These are phyloP conservation scores for Oedothorax gibbosus DNA, from an alignment of 1,140 invertebrate genomes.

Conservation along the genomic window DNA sequence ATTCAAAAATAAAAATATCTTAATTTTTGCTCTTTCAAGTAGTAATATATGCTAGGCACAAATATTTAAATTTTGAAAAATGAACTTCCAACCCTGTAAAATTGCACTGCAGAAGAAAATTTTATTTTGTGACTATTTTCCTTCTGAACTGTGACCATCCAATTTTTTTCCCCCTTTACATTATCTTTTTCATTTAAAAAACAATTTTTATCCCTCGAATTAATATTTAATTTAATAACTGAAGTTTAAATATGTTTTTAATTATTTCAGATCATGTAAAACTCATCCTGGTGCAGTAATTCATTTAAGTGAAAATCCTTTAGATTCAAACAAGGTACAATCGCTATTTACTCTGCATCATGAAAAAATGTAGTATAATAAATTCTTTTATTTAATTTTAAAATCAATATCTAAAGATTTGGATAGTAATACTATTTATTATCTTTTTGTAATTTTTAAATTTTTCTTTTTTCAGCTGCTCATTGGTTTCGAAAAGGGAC, in stretches of 20 bases:
- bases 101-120: too few relatives aligned
- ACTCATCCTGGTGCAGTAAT: conserved; percentile 95
- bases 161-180: too few relatives aligned
- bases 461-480: conserved; percentile 78
- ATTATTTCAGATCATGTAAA: conserved; percentile 81
- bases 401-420: background rate
- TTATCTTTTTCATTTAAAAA: too few relatives aligned
- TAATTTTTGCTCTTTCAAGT: too few relatives aligned
- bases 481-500: conserved; percentile 95
- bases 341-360: conserved; percentile 36
- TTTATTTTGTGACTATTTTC: too few relatives aligned
- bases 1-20: too few relatives aligned
- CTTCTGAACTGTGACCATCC: too few relatives aligned
- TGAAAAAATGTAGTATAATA: background rate
- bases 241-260: background rate
- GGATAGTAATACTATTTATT: background rate
- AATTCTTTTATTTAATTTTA: background rate
- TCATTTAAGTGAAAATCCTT: conserved; percentile 94
- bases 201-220: too few relatives aligned
- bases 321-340: conserved; percentile 92
- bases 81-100: too few relatives aligned
- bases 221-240: background rate
- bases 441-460: background rate
- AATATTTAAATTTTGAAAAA: too few relatives aligned
- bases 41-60: too few relatives aligned